Base-by-base conservation (phyloP, 2,113 vertebrate genomes). In the Anas platyrhynchos region DNA sequence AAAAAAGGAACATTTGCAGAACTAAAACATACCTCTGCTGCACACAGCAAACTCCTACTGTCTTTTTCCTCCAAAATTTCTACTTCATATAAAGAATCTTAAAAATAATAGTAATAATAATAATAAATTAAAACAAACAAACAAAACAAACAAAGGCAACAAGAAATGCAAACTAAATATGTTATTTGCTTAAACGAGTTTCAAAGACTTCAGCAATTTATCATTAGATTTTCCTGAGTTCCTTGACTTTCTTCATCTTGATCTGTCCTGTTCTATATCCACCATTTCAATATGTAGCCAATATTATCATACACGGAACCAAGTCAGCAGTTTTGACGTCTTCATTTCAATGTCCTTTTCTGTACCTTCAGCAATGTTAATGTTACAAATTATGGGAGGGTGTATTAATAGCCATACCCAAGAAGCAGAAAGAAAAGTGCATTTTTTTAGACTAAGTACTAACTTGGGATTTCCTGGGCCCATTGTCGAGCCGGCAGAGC, bases 381-480 rank as follows among this genome's bases (percentile, higher is more conserved):
- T 98, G 97, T 98, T 98, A 98, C 98, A 99, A 98, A 99, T 99
- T 98, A 99, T 95, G 80, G 97, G 97, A 97, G 94, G 97, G 97
- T 97, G 91, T 98, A 98, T 98, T 98, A 98, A 98, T 98, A 98
- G 98, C 96, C 97, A 98, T 98, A 98, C 94, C 97, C 96, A 98
- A 97, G 96, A 97, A 98, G 97, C 98, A 98, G 96, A 98, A 98
- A 98, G 97, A 97, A 98, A 98, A 98, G 96, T 97, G 98, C 97
- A 97, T 97, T 97, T 98, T 98, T 97, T 98, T 97, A 96, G 96
- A 97, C 98, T 98, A 98, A 98, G 98, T 98, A 98, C 98, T 98
- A 98, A 98, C 98, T 98, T 98, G 98, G 98, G 98, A 99, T 99
- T 99, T 98, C 98, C 98, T 83, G 65, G 97, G 97, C 98, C 98